Evolutionary conservation across 2,113 vertebrate species (phyloP), one percentile per base, ranked within the genome.

Genomic region (Heteronetta atricapilla): DNA sequence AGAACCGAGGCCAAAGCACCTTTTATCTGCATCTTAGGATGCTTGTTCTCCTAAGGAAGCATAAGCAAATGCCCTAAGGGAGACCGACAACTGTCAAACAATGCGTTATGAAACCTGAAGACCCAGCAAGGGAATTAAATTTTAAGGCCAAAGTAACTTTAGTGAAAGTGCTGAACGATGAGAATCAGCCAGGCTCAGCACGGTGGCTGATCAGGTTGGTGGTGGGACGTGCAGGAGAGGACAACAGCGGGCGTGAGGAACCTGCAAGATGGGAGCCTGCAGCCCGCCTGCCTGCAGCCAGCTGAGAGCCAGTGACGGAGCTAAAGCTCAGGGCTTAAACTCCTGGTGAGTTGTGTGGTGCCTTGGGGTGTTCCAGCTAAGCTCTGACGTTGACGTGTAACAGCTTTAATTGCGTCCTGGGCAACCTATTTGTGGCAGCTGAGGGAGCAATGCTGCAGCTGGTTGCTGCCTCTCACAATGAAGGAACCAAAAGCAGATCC

Each of bases 141-240:
- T 94, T 96, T 83, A 88, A 86, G 64, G 46, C 17, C 78, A 77
- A 74, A 80, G 68, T 81, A 88, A 90, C 72, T 77, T 82, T 11
- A 82, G 62, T 48, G 86, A 84, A 93, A 75, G 56, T 64, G 79
- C 74, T 80, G 82, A 82, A 82, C 53, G 52, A 58, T 19, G 34
- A 23, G 50, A 44, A 21, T 74, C 0, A 0, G 56, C 36, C 38
- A 85, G 0, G 70, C 55, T 56, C 52, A 10, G 64, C n/a, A 29
- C 40, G 19, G 36, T 55, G 36, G 42, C 63, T 82, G 55, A 13
- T 67, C 40, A 78, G 18, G 77, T n/a, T 88, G 55, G 25, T 69
- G 40, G 67, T 60, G 42, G 33, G 79, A 82, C 48, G 67, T 62
- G 63, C 53, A 62, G 18, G n/a, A 34, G 16, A 73, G 38, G 53